phyloP scores from a whole-genome alignment of 2,888 invertebrate genomes.

The Beris morrisii region DNA sequence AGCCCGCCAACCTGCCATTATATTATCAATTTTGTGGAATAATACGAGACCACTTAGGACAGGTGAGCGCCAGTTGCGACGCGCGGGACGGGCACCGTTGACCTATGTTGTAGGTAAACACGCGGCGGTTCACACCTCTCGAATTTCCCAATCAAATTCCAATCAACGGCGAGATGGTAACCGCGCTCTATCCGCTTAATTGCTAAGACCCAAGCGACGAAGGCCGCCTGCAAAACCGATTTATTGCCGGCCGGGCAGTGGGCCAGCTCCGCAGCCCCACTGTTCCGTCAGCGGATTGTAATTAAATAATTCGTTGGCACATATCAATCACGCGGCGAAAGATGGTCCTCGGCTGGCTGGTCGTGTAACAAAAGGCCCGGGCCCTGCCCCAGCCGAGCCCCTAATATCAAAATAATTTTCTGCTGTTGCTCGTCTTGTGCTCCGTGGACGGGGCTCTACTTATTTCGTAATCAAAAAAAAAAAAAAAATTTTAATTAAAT shows the following conservation, averaged over 20 bases:
- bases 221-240: constrained; percentile 25
- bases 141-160: constrained; percentile 16
- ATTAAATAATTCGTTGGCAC: constrained; percentile 34
- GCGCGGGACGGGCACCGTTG: neutral
- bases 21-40: too few relatives aligned
- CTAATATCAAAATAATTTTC: neutral
- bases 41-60: neutral
- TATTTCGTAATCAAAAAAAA: constrained; percentile 34
- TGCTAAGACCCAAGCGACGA: neutral
- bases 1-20: too few relatives aligned
- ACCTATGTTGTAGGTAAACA: neutral
- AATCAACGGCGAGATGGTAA: constrained; percentile 15
- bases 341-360: neutral
- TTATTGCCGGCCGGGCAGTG: constrained; percentile 10
- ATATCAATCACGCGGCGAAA: constrained; percentile 29
- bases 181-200: constrained; percentile 19
- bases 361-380: constrained; percentile 4
- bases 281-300: constrained; percentile 16
- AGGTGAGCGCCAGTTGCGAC: neutral
- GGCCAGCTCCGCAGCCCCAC: neutral
- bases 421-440: constrained; percentile 4
- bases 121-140: constrained; percentile 21
- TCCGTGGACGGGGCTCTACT: constrained; percentile 13
- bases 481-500: constrained; percentile 44
- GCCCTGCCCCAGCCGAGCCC: neutral